phyloP scores from a whole-genome alignment of 2,888 invertebrate species.

The Panopea generosa region DNA sequence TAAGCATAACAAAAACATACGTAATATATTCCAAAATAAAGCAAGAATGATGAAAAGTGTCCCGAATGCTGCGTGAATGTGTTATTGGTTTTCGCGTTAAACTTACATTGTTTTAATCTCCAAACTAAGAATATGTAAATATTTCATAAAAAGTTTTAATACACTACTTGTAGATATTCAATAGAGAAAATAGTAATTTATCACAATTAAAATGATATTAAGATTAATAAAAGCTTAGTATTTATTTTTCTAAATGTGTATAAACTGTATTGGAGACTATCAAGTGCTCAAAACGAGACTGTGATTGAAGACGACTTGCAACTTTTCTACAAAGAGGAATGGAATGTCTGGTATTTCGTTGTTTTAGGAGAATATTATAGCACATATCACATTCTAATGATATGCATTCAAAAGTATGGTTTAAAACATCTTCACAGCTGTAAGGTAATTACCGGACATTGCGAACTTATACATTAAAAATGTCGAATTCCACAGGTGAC shows the following conservation, averaged over 20 bases:
- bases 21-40: no score
- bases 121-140: background rate
- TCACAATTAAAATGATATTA: no score
- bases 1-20: no score
- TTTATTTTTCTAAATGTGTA: no score
- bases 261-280: slow-evolving; percentile 39
- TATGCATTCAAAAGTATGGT: background rate
- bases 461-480: background rate
- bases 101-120: background rate
- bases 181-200: no score
- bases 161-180: no score
- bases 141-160: no score
- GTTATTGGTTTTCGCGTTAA: slow-evolving; percentile 39
- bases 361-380: slow-evolving; percentile 15
- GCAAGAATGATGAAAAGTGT: no score
- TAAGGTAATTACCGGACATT: background rate
- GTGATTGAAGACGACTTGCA: slow-evolving; percentile 39
- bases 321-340: slow-evolving; percentile 72
- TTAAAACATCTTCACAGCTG: background rate
- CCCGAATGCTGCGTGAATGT: background rate
- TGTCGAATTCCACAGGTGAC: slow-evolving; percentile 52
- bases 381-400: background rate
- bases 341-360: slow-evolving; percentile 80
- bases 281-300: slow-evolving; percentile 51
- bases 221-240: no score